phyloP scores from a whole-genome alignment of 2,888 invertebrate genomes.

The Carabus problematicus region DNA sequence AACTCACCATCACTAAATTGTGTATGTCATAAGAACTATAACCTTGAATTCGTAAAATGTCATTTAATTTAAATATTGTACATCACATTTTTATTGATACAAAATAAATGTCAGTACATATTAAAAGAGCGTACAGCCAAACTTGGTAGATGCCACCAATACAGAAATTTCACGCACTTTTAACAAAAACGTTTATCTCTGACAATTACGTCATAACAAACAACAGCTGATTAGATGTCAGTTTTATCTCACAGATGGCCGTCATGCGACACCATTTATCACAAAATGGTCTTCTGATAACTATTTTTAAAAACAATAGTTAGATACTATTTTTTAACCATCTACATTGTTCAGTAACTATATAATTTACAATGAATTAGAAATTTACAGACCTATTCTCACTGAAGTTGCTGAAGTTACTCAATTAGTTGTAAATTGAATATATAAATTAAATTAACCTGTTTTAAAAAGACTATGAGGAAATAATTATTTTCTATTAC shows the following conservation, averaged over 20 bases:
- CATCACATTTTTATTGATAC: slow-evolving; percentile 16
- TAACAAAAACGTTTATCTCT: slow-evolving; percentile 23
- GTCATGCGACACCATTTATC: slow-evolving; percentile 7
- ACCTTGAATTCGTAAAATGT: slow-evolving; percentile 32
- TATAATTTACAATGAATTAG: no score
- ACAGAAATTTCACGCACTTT: slow-evolving; percentile 30
- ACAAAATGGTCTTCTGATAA: no score
- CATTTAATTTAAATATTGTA: slow-evolving; percentile 20
- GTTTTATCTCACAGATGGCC: slow-evolving; percentile 38
- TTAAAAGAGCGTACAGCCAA: not conserved
- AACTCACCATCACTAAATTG: slow-evolving; percentile 39
- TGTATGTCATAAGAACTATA: slow-evolving; percentile 28
- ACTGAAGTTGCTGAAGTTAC: no score
- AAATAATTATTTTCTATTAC: no score
- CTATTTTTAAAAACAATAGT: no score
- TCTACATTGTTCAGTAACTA: no score
- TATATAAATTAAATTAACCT: no score
- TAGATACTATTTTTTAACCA: no score
- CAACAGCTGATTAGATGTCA: slow-evolving; percentile 29
- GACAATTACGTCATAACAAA: slow-evolving; percentile 38
- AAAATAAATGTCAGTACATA: not conserved
- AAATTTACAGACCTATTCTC: no score
- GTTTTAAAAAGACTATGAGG: no score
- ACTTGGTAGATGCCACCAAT: slow-evolving; percentile 14
- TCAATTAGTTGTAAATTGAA: no score